Evolutionary conservation across 2,113 vertebrate species (phyloP).

Genomic region (Sitta europaea): DNA sequence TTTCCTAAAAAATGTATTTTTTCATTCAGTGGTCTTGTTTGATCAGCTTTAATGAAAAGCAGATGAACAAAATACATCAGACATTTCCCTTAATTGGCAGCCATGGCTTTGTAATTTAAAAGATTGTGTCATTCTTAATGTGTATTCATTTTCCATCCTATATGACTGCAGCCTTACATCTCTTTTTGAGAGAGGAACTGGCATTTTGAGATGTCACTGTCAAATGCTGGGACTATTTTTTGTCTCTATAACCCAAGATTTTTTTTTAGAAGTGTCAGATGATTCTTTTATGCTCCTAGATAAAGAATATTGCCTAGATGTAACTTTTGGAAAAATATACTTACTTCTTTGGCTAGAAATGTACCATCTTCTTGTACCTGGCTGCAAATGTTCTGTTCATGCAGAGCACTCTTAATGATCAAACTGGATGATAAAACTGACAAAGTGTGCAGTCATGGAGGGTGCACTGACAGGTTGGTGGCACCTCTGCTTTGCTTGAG

Average conservation of each 20-base stretch:
- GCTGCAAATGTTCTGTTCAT: neutral
- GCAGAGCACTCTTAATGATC: neutral
- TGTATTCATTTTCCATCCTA: neutral
- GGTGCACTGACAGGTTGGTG: neutral
- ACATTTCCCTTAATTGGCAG: neutral
- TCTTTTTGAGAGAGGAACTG: neutral
- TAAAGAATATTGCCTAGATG: neutral
- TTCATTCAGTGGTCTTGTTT: neutral
- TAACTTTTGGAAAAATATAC: neutral
- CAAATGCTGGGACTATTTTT: neutral
- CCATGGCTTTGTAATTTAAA: neutral
- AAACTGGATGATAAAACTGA: neutral
- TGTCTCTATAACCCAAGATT: neutral
- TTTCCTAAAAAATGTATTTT: neutral
- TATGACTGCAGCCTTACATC: neutral
- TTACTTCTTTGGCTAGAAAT: neutral
- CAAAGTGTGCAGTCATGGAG: rapidly evolving
- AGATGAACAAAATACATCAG: neutral
- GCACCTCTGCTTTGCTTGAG: neutral
- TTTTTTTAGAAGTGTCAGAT: neutral
- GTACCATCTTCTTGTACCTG: neutral
- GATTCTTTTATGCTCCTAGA: neutral
- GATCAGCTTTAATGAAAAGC: neutral
- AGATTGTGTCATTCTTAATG: neutral
- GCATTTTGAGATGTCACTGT: neutral